Evolutionary conservation across 1,140 invertebrate genomes (phyloP), one percentile per base, ranked within the genome.

Genomic region (Orussus abietinus): DNA sequence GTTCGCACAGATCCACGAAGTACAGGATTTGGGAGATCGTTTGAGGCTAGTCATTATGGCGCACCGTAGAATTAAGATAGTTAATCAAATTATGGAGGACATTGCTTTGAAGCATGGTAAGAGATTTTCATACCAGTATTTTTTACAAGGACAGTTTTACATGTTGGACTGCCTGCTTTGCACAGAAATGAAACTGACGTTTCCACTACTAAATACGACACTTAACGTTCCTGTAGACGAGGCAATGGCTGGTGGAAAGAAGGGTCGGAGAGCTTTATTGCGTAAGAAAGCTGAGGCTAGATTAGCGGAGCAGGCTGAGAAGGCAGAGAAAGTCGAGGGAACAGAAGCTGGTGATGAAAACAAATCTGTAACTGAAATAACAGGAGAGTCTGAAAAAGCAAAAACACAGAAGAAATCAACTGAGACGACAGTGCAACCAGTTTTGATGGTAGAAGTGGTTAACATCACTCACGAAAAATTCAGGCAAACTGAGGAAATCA

Each of bases 1-100:
- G 6, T 99, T 99, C 78, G 96, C 92, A 18, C 92, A 98, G 72
- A 98, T 99, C 56, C 88, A 94, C 59, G 96, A 98, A 74, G 81
- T 99, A 64, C 92, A 97, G 66, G 95, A 99, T 69, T 76, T 96
- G 55, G 94, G 93, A 11, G 88, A 94, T 65, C 87, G 88, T 64
- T 62, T 98, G 33, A 77, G 92, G 40, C 80, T 99, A 55, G 90
- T 98, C 38, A 88, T 98, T 4, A 91, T 95, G 82, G 92, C 91
- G 0, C 92, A 98, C 66, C 76, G 95, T 44, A 79, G 94, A 63
- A 89, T 94, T 34, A 83, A 82, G 62, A 84, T 92, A 22, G 80
- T 83, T 13, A 82, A 82, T 5, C 83, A 89, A 67, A 78, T 91
- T 38, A 61, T 87, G 36, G 86, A 90, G 47, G 85, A 86, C 51